Evolutionary conservation across 2,113 vertebrate species (phyloP).

Genomic region (Amblyornis subalaris): DNA sequence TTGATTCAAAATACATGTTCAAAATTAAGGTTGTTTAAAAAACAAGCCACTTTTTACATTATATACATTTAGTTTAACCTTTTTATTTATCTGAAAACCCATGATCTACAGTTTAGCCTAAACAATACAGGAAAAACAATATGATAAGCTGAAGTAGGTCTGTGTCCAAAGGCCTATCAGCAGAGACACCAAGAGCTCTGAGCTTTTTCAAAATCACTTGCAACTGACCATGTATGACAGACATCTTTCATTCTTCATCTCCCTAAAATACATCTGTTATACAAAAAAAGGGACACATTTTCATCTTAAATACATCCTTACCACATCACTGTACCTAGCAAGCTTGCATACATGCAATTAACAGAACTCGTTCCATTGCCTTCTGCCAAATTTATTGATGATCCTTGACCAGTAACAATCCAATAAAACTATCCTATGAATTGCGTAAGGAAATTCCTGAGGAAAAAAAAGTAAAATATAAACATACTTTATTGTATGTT

Average conservation of each 20-base stretch:
- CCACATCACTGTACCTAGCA: neutral
- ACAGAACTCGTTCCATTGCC: neutral
- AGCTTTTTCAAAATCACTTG: neutral
- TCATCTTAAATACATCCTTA: neutral
- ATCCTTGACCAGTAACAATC: constrained; percentile 48
- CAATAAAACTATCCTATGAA: constrained; percentile 45
- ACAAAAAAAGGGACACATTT: neutral
- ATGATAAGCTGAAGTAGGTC: neutral
- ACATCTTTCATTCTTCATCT: neutral
- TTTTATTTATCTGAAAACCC: neutral
- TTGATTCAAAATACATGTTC: neutral
- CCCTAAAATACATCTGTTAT: neutral
- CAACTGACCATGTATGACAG: neutral
- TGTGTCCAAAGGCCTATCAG: neutral
- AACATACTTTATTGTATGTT: constrained; percentile 16
- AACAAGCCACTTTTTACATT: neutral
- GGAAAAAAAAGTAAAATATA: constrained; percentile 38
- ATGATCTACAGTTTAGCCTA: neutral
- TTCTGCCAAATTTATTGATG: neutral
- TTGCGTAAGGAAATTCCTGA: neutral
- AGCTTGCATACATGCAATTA: neutral
- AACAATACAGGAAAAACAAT: neutral
- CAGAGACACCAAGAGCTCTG: neutral
- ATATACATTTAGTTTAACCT: neutral
- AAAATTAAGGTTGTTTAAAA: neutral